Base-by-base conservation (phyloP, 2,888 invertebrate species). In the Macrosoma leucophasiata region DNA sequence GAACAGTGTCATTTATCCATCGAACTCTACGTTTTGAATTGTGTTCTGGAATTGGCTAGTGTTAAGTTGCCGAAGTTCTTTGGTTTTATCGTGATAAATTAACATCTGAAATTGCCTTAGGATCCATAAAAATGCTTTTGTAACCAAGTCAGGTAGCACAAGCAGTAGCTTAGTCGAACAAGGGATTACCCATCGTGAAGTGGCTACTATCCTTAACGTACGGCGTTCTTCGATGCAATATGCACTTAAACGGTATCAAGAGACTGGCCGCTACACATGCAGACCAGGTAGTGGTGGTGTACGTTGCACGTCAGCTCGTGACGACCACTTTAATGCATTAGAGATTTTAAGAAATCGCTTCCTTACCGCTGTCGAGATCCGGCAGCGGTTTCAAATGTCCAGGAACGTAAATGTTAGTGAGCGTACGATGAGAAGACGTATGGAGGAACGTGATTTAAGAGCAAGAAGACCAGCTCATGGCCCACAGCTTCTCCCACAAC, bases 281-380 rank as follows among this genome's bases (percentile, higher is more conserved):
- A 43, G 42, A 36, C 43, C 39, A 36, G 36, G 26, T 0, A 31
- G 21, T 23, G 26, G 33, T n/a, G n/a, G n/a, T n/a, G n/a, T n/a
- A n/a, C n/a, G n/a, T n/a, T n/a, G n/a, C n/a, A n/a, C n/a, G n/a
- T n/a, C n/a, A n/a, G n/a, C n/a, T n/a, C n/a, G n/a, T n/a, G n/a
- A n/a, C n/a, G n/a, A n/a, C n/a, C n/a, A n/a, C n/a, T n/a, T n/a
- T n/a, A n/a, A n/a, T n/a, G n/a, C n/a, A n/a, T n/a, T n/a, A n/a
- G n/a, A n/a, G n/a, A n/a, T n/a, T n/a, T n/a, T n/a, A n/a, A n/a
- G n/a, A n/a, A n/a, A n/a, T n/a, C n/a, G n/a, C n/a, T n/a, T n/a
- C n/a, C n/a, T n/a, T n/a, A n/a, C n/a, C n/a, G n/a, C n/a, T n/a
- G n/a, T n/a, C n/a, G n/a, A n/a, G n/a, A n/a, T n/a, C n/a, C n/a